These are phyloP conservation scores for Homarus gammarus DNA, from an alignment of 2,888 invertebrate species.

Conservation along the genomic window DNA sequence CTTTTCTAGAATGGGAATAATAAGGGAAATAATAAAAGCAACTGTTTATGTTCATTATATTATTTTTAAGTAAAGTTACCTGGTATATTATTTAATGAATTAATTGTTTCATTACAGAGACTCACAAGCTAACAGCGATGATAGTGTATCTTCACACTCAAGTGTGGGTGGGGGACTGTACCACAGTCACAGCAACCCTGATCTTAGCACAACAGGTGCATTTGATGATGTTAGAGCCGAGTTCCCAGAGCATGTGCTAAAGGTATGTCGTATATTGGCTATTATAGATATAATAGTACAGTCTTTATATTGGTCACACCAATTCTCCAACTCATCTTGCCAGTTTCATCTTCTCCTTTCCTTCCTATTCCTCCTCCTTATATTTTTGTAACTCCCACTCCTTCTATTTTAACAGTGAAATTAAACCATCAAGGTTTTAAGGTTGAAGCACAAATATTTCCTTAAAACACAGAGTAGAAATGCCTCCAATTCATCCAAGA, in stretches of 20 bases:
- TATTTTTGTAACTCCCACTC: no score
- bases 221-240: constrained; percentile 90
- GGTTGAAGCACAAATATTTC: no score
- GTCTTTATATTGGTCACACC: no score
- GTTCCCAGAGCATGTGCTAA: constrained; percentile 97
- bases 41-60: neutral
- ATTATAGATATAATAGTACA: no score
- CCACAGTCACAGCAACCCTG: constrained; percentile 93
- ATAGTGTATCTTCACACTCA: constrained; percentile 71
- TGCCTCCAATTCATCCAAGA: no score
- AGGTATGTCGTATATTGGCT: no score
- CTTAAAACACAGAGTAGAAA: no score
- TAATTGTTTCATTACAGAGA: constrained; percentile 73
- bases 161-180: constrained; percentile 79
- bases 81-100: neutral
- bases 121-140: constrained; percentile 76
- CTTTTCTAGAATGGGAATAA: neutral
- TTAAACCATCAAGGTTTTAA: no score
- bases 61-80: neutral
- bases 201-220: constrained; percentile 83
- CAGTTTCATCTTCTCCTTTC: no score
- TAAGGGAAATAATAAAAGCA: neutral
- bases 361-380: no score
- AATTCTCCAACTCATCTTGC: no score
- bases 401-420: no score